Percentiles rank a stretch among this genome's conserved stretches.
phyloP scores from a whole-genome alignment of 2,113 vertebrate species.

The Lampris megalopsis region DNA sequence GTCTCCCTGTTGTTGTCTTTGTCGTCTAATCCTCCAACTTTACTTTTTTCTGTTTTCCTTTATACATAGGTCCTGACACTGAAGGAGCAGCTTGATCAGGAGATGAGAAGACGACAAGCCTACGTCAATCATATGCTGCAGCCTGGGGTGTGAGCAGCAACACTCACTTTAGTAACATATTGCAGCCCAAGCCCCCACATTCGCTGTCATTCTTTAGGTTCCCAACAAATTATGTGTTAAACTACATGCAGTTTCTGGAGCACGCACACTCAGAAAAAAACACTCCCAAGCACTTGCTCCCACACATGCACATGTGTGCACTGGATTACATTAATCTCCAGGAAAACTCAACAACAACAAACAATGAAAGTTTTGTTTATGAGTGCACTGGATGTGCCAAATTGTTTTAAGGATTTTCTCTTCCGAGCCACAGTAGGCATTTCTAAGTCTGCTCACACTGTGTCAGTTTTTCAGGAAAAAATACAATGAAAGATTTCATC shows the following conservation, averaged over 20 bases:
- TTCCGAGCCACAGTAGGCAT: constrained; percentile 44
- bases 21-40: neutral
- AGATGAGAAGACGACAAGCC: constrained; percentile 65
- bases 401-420: constrained; percentile 81
- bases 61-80: constrained; percentile 75
- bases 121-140: constrained; percentile 69
- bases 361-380: constrained; percentile 80
- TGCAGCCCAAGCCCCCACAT: constrained; percentile 47
- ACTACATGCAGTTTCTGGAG: constrained; percentile 45
- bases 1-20: neutral
- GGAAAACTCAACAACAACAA: constrained; percentile 81
- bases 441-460: constrained; percentile 60
- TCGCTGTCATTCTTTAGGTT: constrained; percentile 49
- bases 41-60: constrained; percentile 1
- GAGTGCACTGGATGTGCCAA: constrained; percentile 72
- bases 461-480: constrained; percentile 52
- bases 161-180: constrained; percentile 38
- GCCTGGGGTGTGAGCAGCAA: constrained; percentile 60
- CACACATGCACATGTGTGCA: constrained; percentile 61
- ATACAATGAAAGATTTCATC: constrained; percentile 45
- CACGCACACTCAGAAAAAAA: constrained; percentile 41
- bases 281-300: constrained; percentile 36
- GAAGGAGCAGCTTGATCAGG: constrained; percentile 83
- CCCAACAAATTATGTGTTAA: constrained; percentile 50
- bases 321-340: constrained; percentile 77